Base-by-base conservation (phyloP, 2,888 invertebrate genomes). In the Drosophila emarginata region DNA sequence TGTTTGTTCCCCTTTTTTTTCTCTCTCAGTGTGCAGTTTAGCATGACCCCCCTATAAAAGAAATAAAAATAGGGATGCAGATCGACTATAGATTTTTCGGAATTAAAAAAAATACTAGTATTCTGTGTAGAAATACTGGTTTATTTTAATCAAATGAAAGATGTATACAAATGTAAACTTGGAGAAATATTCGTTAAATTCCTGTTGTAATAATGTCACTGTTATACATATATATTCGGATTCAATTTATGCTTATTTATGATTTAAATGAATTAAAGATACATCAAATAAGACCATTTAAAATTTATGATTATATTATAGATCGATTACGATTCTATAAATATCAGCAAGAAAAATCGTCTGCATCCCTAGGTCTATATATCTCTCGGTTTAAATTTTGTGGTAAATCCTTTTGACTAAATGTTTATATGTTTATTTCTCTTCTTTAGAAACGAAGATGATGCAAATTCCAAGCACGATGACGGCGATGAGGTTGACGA, bases 401-500 rank as follows among this genome's bases (percentile, higher is more conserved):
- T 45, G 4, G 18, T 3, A 21, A 45, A 11, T 4, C 11, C 4
- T 0, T 45, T 45, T 18, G 0, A 11, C 14, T 45, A 9, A 45
- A 11, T 21, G 0, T 45, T 12, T 21, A 1, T 28, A 5, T 4
- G 1, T 9, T 18, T 21, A 21, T 4, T 45, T 21, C 21, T n/a
- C 4, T 45, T 45, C 21, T 45, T 65, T 72, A 92, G 92, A 80
- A 90, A 78, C 71, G 92, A 92, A 77, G 92, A 92, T 72, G 92
- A 92, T 79, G 91, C 89, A 64, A 91, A 91, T 88, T 92, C 92
- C 2, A 92, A 92, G 73, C 91, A 91, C 75, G 92, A 92, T 82
- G 92, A 91, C 80, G 91, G 87, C 72, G 92, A 92, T 71, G 92
- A 92, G 80, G 91, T 90, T 61, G 92, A 92, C 80, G 92, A 92